Evolutionary conservation across 2,888 invertebrate species (phyloP).

Genomic region (Phengaris alcon): DNA sequence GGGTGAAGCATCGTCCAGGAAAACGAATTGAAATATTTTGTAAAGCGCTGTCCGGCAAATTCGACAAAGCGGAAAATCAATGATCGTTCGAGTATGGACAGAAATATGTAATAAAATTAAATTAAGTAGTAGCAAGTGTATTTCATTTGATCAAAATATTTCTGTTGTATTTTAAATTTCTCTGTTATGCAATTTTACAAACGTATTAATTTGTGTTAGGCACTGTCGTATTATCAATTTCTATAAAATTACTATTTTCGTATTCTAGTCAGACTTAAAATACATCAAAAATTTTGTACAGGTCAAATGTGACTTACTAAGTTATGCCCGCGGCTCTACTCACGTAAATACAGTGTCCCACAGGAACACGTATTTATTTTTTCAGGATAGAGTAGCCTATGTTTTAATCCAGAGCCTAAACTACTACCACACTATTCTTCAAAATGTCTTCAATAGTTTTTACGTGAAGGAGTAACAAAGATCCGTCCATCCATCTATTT

Average conservation of each 20-base stretch:
- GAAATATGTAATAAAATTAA: constrained; percentile 36
- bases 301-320: too few relatives aligned
- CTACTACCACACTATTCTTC: too few relatives aligned
- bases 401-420: too few relatives aligned
- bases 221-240: too few relatives aligned
- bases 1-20: constrained; percentile 50
- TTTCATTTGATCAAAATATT: neutral
- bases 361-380: too few relatives aligned
- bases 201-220: neutral
- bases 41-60: constrained; percentile 48
- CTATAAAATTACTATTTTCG: neutral
- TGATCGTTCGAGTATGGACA: constrained; percentile 39
- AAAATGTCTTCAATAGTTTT: too few relatives aligned
- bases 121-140: neutral
- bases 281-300: too few relatives aligned
- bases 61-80: constrained; percentile 49
- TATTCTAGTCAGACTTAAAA: neutral
- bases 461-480: too few relatives aligned
- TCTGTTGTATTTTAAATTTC: neutral
- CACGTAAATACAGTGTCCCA: too few relatives aligned
- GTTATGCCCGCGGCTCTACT: too few relatives aligned
- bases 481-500: too few relatives aligned
- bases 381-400: too few relatives aligned
- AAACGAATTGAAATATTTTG: constrained; percentile 46
- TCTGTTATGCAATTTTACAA: neutral